These are phyloP conservation scores for Odontamblyopus lacepedii DNA, from an alignment of 2,797 vertebrate genomes.

Conservation along the genomic window DNA sequence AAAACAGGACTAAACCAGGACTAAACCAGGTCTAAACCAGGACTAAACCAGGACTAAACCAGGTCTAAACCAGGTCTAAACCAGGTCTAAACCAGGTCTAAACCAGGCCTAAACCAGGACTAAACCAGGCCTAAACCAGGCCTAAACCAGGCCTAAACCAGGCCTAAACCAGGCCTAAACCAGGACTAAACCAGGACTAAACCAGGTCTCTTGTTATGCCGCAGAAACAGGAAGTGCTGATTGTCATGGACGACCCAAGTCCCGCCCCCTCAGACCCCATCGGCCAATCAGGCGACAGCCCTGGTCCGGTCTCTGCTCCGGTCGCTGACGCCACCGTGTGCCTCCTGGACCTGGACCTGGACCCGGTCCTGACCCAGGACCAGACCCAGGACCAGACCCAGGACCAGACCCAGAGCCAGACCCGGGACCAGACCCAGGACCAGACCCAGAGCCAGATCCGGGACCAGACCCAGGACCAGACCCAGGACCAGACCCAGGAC, in stretches of 20 bases:
- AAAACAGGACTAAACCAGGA: too few species aligned
- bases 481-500: slow-evolving; percentile 40
- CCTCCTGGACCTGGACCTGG: slow-evolving; percentile 48
- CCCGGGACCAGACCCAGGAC: slow-evolving; percentile 27
- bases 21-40: too few species aligned
- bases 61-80: too few species aligned
- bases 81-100: too few species aligned
- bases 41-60: too few species aligned
- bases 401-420: slow-evolving; percentile 33
- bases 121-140: too few species aligned
- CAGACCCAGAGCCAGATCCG: slow-evolving; percentile 34
- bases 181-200: background rate
- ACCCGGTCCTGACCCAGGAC: slow-evolving; percentile 39
- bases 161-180: too few species aligned
- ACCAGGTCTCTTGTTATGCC: background rate
- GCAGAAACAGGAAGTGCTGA: slow-evolving; percentile 73
- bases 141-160: too few species aligned
- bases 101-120: too few species aligned
- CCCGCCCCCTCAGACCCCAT: slow-evolving; percentile 18
- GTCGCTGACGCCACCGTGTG: slow-evolving; percentile 32
- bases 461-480: slow-evolving; percentile 39
- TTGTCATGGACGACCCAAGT: slow-evolving; percentile 65
- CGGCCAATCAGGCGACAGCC: slow-evolving; percentile 19
- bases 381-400: slow-evolving; percentile 31
- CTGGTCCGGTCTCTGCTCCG: background rate